Conservation (phyloP, 1,140 invertebrate genomes). For the Antheraea pernyi region DNA sequence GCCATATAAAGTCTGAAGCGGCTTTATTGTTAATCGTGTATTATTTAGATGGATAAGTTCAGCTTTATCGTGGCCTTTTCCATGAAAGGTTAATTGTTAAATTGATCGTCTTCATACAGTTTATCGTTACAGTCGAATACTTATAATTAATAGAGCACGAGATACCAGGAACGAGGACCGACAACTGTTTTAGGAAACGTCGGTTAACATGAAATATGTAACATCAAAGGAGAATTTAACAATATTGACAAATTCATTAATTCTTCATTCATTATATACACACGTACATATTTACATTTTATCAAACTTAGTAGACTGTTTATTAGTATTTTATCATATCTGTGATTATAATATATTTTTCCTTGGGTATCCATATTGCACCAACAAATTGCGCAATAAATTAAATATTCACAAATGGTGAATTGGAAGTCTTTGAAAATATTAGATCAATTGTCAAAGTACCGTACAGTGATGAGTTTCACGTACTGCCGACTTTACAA, state of each 20-base stretch:
- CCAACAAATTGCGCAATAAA: too few relatives aligned
- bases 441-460: too few relatives aligned
- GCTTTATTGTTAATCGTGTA: background rate
- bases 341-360: too few relatives aligned
- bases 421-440: too few relatives aligned
- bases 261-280: too few relatives aligned
- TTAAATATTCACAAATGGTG: too few relatives aligned
- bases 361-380: too few relatives aligned
- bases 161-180: background rate
- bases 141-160: background rate
- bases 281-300: background rate
- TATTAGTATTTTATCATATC: too few relatives aligned
- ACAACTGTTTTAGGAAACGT: background rate
- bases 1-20: background rate
- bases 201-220: background rate
- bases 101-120: constrained; percentile 1
- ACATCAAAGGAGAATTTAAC: background rate
- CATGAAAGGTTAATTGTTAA: constrained; percentile 5
- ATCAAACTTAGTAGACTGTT: background rate
- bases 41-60: constrained; percentile 3
- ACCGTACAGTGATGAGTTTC: too few relatives aligned
- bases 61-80: background rate
- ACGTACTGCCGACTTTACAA: too few relatives aligned
- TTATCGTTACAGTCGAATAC: background rate
- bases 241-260: background rate